phyloP scores from a whole-genome alignment of 2,888 invertebrate genomes.

The Orthosia gothica region DNA sequence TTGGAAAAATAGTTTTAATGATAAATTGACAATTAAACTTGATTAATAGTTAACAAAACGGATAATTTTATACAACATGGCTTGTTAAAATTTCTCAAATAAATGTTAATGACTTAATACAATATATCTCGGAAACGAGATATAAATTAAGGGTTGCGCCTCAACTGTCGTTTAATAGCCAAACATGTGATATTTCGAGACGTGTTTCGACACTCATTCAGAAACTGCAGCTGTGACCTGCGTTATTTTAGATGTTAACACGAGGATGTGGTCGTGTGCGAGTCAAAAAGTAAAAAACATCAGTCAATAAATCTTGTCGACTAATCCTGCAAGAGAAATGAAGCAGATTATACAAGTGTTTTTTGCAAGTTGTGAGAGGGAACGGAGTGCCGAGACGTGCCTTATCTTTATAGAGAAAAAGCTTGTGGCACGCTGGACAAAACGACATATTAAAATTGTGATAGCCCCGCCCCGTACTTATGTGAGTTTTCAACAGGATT shows the following conservation, averaged over 20 bases:
- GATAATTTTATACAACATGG: conserved; percentile 1
- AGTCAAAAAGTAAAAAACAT: conserved; percentile 62
- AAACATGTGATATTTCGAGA: conserved; percentile 67
- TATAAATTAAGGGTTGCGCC: conserved; percentile 56
- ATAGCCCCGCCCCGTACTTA: conserved; percentile 23
- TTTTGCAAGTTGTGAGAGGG: conserved; percentile 72
- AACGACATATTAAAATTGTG: conserved; percentile 60
- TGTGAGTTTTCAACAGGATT: conserved; percentile 26
- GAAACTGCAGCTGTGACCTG: conserved; percentile 61
- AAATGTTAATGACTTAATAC: conserved; percentile 34
- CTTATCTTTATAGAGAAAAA: conserved; percentile 80
- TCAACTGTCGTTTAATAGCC: conserved; percentile 54
- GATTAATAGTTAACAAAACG: conserved; percentile 15
- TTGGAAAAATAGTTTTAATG: background rate
- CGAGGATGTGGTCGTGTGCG: conserved; percentile 66
- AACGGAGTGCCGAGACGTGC: conserved; percentile 78
- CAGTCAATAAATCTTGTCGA: conserved; percentile 78
- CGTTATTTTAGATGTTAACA: conserved; percentile 67
- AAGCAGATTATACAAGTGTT: conserved; percentile 71
- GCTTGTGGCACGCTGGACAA: conserved; percentile 61
- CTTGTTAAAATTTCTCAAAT: conserved; percentile 17
- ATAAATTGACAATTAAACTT: conserved; percentile 2
- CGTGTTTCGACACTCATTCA: conserved; percentile 62
- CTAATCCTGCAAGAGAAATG: conserved; percentile 74
- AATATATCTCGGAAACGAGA: conserved; percentile 39